Evolutionary conservation across 2,113 vertebrate genomes (phyloP), one percentile per base, ranked within the genome.

Genomic region (Tachysurus vachellii): DNA sequence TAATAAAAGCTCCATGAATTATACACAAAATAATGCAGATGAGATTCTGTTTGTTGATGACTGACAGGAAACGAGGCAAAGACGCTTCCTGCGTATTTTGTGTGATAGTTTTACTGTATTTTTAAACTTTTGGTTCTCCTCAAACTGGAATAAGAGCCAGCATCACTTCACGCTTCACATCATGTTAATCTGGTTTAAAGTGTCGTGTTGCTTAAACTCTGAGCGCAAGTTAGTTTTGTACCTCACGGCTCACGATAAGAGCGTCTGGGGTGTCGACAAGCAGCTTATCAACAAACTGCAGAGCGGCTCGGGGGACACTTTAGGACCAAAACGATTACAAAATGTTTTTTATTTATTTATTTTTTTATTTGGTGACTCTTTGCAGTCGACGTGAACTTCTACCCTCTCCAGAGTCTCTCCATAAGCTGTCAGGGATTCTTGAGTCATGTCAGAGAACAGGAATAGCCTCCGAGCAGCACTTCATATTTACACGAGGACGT

Each of bases 221-320:
- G 77, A 68, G 80, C 47, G 12, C 23, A 31, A 56, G 19, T 61
- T 19, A 31, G 3, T 28, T 4, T 11, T 23, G 3, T 21, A 19
- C 36, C 16, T 36, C 16, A 14, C 7, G 17, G 6, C 3, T n/a
- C 8, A 42, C 28, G 89, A 87, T 85, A 87, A 80, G 68, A 59
- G 31, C 31, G 59, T 54, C 3, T 19, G 6, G 88, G 80, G 68
- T 83, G 70, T 85, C 10, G 56, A 80, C 44, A 83, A 23, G n/a
- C 73, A 71, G n/a, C 90, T 80, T 86, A 89, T 85, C 85, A 73
- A 26, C 2, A 7, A 7, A 26, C 14, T 17, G 36, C 89, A 89
- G 85, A 81, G 75, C 19, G 31, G 28, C 68, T 28, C 26, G 62
- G 26, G 6, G 75, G 12, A 7, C 83, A 57, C 4, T 9, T 59